Base-by-base conservation (phyloP, 2,113 vertebrate species). In the Ptilonorhynchus violaceus region DNA sequence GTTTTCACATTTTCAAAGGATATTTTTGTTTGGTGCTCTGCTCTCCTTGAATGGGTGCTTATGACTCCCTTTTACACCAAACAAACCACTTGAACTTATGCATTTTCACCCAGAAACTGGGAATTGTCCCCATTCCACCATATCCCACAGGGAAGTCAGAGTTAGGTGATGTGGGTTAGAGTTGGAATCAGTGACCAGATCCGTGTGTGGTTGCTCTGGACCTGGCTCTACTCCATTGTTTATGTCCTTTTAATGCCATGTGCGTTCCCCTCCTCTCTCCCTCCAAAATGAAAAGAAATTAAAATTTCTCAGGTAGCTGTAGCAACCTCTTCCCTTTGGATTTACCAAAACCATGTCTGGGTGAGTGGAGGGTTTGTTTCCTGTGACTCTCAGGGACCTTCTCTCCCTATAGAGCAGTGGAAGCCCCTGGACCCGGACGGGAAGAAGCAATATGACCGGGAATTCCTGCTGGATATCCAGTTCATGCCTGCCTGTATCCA, bases 401-500 rank as follows among this genome's bases (percentile, higher is more conserved):
- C 50, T 83, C n/a, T 96, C 78, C n/a, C 92, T 95, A 93, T 68
- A 98, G 98, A 98, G 64, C 96, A 97, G 93, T 98, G 98, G 97
- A 98, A 98, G 76, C 97, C 98, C 85, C 27, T 97, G 55, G 98
- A 99, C 63, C 55, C 97, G 0, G 98, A 98, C 76, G 99, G 99
- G 83, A 99, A 99, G 97, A 99, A 98, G 78, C 99, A 99, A 94
- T 99, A 99, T 7, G 96, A 98, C 96, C 97, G 99, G 67, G 99
- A 99, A 42, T 99, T 99, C 97, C 97, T 99, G 39, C 96, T 99
- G 91, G 98, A 99, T 68, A 99, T 99, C 96, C 99, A 99, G 98
- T 99, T 98, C 97, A 99, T 99, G 98, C 98, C 99, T 6, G 99
- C 99, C 60, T 99, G 99, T 55, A 93, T 99, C 76, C 99, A 99